phyloP scores from a whole-genome alignment of 2,888 invertebrate species.

The Diadegma fenestrale region DNA sequence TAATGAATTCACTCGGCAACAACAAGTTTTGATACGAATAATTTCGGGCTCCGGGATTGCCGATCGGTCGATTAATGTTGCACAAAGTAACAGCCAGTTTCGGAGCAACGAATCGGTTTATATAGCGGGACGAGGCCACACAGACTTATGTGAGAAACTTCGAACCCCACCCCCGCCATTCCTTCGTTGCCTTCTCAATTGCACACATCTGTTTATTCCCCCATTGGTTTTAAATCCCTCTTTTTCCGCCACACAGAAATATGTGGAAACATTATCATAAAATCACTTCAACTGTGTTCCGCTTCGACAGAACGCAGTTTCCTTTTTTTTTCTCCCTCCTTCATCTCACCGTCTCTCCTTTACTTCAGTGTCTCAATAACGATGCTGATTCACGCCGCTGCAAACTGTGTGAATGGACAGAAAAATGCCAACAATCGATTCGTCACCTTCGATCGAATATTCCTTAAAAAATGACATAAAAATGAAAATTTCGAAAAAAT shows the following conservation, averaged over 20 bases:
- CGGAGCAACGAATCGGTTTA: conserved; percentile 61
- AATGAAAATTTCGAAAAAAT: too few relatives aligned
- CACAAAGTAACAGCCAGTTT: conserved; percentile 55
- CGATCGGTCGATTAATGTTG: conserved; percentile 28
- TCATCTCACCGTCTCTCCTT: not conserved
- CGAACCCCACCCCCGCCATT: conserved; percentile 59
- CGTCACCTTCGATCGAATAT: not conserved
- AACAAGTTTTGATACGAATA: not conserved
- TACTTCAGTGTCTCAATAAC: conserved; percentile 3
- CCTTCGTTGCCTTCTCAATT: conserved; percentile 1
- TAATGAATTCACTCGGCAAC: not conserved
- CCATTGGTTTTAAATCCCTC: conserved; percentile 19
- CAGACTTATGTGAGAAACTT: conserved; percentile 35
- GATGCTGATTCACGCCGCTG: conserved; percentile 14
- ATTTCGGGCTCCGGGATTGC: too few relatives aligned
- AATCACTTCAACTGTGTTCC: conserved; percentile 34
- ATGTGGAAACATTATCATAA: not conserved
- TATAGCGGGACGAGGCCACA: conserved; percentile 58
- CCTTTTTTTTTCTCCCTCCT: conserved; percentile 7
- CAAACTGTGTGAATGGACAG: not conserved
- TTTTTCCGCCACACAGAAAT: conserved; percentile 1
- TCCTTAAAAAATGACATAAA: too few relatives aligned
- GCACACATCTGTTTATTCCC: conserved; percentile 22
- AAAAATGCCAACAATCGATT: not conserved
- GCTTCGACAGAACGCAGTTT: conserved; percentile 26